Evolutionary conservation across 2,113 vertebrate species (phyloP).

Genomic region (Brachyistius frenatus): DNA sequence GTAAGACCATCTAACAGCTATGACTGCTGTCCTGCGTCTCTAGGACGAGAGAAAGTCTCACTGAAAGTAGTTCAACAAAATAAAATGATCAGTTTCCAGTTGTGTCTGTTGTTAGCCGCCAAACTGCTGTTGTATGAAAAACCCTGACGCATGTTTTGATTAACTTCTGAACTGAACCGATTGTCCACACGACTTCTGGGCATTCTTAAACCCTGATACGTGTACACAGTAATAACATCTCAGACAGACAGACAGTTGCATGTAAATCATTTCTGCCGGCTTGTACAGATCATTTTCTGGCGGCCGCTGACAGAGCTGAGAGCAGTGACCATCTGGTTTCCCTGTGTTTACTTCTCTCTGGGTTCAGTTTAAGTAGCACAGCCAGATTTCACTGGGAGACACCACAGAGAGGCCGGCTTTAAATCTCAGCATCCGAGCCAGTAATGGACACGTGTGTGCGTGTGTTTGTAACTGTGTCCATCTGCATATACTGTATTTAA

Average conservation of each 20-base stretch:
- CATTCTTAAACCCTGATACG: conserved; percentile 5
- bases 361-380: conserved; percentile 61
- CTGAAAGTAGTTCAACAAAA: neutral
- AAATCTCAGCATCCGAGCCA: conserved; percentile 52
- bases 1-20: neutral
- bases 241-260: conserved; percentile 22
- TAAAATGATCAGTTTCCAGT: neutral
- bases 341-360: conserved; percentile 68
- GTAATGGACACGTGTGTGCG: conserved; percentile 27
- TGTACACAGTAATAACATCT: neutral
- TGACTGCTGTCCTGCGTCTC: neutral
- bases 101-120: neutral
- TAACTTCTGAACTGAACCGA: conserved; percentile 23
- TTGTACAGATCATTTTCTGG: conserved; percentile 52
- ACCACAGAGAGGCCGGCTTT: conserved; percentile 50
- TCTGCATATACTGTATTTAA: conserved; percentile 33
- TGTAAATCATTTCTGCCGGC: conserved; percentile 41
- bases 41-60: neutral
- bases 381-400: conserved; percentile 59
- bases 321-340: conserved; percentile 72
- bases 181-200: neutral
- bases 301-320: conserved; percentile 44
- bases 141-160: neutral
- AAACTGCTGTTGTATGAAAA: neutral
- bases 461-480: conserved; percentile 10